A percentile compares a stretch with the other conserved stretches of the same genome.
phyloP scores from a whole-genome alignment of 2,113 vertebrate genomes.

The Malurus elegans region DNA sequence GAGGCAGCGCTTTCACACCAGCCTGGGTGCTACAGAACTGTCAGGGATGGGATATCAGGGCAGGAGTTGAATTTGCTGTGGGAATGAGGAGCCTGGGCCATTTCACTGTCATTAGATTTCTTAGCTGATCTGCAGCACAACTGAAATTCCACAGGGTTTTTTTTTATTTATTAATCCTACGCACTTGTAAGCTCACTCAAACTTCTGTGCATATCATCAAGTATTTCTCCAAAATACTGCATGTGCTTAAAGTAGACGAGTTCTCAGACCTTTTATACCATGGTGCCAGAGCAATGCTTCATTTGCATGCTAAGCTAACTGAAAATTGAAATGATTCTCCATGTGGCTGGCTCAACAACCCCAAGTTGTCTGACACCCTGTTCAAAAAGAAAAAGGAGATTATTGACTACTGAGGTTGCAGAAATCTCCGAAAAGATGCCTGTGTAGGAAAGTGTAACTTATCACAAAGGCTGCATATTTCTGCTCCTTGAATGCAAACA shows the following conservation, averaged over 20 bases:
- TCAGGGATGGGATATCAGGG: neutral
- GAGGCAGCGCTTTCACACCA: neutral
- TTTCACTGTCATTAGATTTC: neutral
- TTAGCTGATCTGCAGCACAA: neutral
- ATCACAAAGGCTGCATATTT: constrained; percentile 34
- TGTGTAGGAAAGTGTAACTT: neutral
- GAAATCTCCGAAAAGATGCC: neutral
- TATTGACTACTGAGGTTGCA: neutral
- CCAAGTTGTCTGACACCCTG: neutral
- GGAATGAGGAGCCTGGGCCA: neutral
- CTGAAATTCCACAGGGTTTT: neutral
- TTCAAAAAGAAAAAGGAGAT: neutral
- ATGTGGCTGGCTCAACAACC: neutral
- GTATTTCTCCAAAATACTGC: neutral
- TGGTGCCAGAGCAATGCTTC: neutral
- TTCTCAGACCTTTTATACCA: neutral
- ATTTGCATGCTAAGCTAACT: neutral
- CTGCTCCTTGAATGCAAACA: neutral
- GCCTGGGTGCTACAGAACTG: neutral
- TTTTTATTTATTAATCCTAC: neutral
- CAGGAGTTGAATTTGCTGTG: neutral
- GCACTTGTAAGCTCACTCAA: neutral
- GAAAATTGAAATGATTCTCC: constrained; percentile 19
- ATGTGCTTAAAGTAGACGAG: neutral
- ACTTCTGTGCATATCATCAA: neutral